Evolutionary conservation across 37 sponge, comb jelly and placozoan species (phyloP).

Genomic region (Tethya wilhelma): DNA sequence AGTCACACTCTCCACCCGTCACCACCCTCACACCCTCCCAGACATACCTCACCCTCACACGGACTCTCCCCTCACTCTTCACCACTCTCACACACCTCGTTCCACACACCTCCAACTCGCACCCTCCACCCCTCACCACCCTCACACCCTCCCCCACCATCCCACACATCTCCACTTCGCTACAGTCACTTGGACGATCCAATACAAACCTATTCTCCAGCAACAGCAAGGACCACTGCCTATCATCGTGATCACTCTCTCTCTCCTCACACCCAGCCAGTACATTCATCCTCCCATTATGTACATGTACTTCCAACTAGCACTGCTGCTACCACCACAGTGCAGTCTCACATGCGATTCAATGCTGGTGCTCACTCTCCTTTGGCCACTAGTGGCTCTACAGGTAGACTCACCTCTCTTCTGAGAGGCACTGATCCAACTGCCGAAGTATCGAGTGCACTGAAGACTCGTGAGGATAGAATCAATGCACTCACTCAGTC

Average conservation of each 20-base stretch:
- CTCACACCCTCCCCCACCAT: neutral
- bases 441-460: neutral
- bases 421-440: neutral
- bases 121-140: conserved; percentile 2
- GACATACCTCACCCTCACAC: neutral
- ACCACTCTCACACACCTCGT: conserved; percentile 7
- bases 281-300: neutral
- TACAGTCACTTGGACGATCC: conserved; percentile 5
- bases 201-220: neutral
- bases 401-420: neutral
- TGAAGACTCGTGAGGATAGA: conserved; percentile 29
- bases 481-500: conserved; percentile 42
- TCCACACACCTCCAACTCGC: neutral
- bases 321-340: neutral
- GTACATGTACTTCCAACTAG: neutral
- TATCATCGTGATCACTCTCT: neutral
- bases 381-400: neutral
- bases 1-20: neutral
- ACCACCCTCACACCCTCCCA: neutral
- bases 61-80: conserved; percentile 1
- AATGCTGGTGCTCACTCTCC: neutral
- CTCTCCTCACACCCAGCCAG: conserved; percentile 16
- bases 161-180: conserved; percentile 6
- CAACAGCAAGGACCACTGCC: neutral
- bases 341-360: neutral